A percentile compares a stretch with the other conserved stretches of the same genome.
phyloP scores from a whole-genome alignment of 2,888 invertebrate species.

The Embidobia sp. region DNA sequence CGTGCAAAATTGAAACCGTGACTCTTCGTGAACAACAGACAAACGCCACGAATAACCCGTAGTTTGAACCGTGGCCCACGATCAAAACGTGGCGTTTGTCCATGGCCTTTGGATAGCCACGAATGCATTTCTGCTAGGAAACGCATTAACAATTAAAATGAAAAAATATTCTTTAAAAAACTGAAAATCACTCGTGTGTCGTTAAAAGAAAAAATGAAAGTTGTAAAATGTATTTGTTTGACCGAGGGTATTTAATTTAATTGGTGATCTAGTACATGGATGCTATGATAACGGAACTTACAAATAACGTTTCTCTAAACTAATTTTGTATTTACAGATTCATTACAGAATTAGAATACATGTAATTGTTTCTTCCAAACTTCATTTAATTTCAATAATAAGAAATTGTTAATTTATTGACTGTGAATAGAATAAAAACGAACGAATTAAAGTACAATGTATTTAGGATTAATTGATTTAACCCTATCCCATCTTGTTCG shows the following conservation, averaged over 20 bases:
- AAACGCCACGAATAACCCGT: too few species aligned
- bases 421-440: constrained; percentile 51
- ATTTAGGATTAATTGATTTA: too few species aligned
- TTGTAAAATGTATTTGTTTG: constrained; percentile 23
- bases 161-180: too few species aligned
- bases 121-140: too few species aligned
- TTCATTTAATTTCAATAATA: constrained; percentile 41
- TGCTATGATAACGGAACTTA: constrained; percentile 34
- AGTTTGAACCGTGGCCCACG: too few species aligned
- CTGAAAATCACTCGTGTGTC: too few species aligned
- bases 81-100: too few species aligned
- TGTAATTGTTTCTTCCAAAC: constrained; percentile 45
- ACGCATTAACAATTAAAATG: too few species aligned
- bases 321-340: constrained; percentile 55
- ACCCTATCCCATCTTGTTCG: too few species aligned
- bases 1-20: constrained; percentile 15
- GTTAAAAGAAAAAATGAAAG: constrained; percentile 27
- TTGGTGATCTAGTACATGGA: constrained; percentile 55
- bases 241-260: constrained; percentile 34
- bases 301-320: constrained; percentile 48
- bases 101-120: too few species aligned
- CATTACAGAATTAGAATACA: constrained; percentile 35
- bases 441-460: constrained; percentile 35
- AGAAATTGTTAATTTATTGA: constrained; percentile 59
- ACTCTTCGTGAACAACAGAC: too few species aligned